A percentile compares a stretch with the other conserved stretches of the same genome.
phyloP scores from a whole-genome alignment of 1,140 invertebrate genomes.

The Temnothorax longispinosus region DNA sequence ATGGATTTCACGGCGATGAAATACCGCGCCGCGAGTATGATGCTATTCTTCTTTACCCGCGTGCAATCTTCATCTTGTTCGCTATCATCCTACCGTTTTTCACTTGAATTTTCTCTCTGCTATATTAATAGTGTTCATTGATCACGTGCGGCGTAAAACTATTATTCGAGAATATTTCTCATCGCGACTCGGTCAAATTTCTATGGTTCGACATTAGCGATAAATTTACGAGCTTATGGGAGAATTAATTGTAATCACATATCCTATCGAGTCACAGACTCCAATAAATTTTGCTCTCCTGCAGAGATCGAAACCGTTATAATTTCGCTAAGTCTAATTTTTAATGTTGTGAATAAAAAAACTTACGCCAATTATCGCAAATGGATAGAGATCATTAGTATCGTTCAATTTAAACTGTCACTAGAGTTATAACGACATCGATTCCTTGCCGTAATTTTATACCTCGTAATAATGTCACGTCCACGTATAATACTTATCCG shows the following conservation, averaged over 20 bases:
- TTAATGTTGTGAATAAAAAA: not conserved
- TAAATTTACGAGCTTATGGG: conserved; percentile 26
- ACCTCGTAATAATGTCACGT: not conserved
- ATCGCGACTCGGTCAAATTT: conserved; percentile 11
- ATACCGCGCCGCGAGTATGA: not conserved
- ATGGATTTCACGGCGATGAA: conserved; percentile 34
- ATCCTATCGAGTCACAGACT: not conserved
- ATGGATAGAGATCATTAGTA: conserved; percentile 4
- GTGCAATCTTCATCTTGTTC: not conserved
- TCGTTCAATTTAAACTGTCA: not conserved
- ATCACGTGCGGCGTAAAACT: conserved; percentile 21
- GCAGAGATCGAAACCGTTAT: not conserved
- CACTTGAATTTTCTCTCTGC: conserved; percentile 21
- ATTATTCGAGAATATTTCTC: conserved; percentile 44
- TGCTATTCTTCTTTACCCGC: not conserved
- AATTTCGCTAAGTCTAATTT: conserved; percentile 8
- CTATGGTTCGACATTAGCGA: not conserved
- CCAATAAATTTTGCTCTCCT: conserved; percentile 6
- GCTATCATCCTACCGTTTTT: conserved; percentile 20
- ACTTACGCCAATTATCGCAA: not conserved
- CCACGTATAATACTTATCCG: not conserved
- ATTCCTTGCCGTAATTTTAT: not conserved
- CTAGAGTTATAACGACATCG: too few species aligned
- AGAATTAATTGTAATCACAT: conserved; percentile 31
- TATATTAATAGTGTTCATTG: not conserved